Percentiles rank a stretch among this genome's conserved stretches.
Evolutionary conservation across 2,888 invertebrate genomes (phyloP).

Genomic region (Brachyptera putata): DNA sequence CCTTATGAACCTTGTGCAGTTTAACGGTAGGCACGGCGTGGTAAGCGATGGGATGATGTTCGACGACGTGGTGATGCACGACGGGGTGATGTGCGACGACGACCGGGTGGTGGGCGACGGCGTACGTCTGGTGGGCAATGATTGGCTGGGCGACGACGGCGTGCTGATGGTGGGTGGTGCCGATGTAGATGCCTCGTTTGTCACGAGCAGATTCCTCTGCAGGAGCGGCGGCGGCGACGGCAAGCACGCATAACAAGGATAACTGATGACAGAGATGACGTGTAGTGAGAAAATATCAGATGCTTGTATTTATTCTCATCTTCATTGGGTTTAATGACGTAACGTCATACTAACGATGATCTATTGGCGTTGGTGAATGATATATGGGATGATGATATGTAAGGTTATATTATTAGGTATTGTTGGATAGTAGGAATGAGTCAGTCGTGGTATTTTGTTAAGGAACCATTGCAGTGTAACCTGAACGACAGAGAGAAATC

Average conservation of each 20-base stretch:
- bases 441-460: too few species aligned
- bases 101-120: conserved; percentile 13
- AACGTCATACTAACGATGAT: too few species aligned
- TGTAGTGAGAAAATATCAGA: too few species aligned
- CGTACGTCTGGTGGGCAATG: conserved; percentile 15
- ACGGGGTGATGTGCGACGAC: conserved; percentile 1
- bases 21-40: conserved; percentile 2
- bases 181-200: conserved; percentile 21
- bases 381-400: too few species aligned
- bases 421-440: too few species aligned
- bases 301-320: too few species aligned
- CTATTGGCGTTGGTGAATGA: too few species aligned
- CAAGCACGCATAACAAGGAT: not conserved
- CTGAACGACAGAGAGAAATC: too few species aligned
- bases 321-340: too few species aligned
- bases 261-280: not conserved
- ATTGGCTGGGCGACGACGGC: conserved; percentile 11
- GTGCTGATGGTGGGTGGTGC: conserved; percentile 1
- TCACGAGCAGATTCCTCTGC: conserved; percentile 10
- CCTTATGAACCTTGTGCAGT: conserved; percentile 4
- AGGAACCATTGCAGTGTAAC: too few species aligned
- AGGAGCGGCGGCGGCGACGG: conserved; percentile 18
- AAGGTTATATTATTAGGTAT: too few species aligned
- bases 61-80: not conserved
- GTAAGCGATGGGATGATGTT: conserved; percentile 4